A percentile compares a stretch with the other conserved stretches of the same genome.
Conservation (phyloP, 1,140 invertebrate genomes). For the Pectinophora gossypiella region DNA sequence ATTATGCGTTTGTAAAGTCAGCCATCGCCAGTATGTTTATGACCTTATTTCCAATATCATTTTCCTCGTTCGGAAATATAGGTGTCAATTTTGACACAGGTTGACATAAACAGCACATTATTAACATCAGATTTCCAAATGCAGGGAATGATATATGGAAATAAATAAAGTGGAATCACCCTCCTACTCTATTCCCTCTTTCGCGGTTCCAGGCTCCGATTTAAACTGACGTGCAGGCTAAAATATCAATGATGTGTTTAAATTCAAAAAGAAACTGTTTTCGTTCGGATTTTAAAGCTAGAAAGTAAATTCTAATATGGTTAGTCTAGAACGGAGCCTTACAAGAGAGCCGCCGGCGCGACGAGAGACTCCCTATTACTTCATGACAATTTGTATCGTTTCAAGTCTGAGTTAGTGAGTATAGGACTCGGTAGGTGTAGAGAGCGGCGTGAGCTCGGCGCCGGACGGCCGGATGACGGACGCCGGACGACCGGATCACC, state of each 20-base stretch:
- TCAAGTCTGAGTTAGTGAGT: conserved; percentile 61
- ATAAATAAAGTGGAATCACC: too few species aligned
- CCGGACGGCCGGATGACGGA: neutral
- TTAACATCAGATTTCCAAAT: too few species aligned
- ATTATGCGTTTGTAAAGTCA: too few species aligned
- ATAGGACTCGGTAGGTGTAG: conserved; percentile 19
- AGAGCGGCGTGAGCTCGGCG: neutral
- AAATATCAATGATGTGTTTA: neutral
- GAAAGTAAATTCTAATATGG: neutral
- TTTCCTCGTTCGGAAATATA: too few species aligned
- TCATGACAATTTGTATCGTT: conserved; percentile 60
- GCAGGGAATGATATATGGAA: too few species aligned
- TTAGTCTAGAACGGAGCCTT: neutral
- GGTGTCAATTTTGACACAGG: too few species aligned
- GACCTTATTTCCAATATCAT: too few species aligned
- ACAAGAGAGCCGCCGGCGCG: neutral
- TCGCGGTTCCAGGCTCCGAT: too few species aligned
- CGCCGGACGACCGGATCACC: neutral
- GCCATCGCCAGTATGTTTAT: too few species aligned
- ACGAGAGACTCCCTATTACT: conserved; percentile 40
- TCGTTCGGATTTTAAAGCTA: neutral
- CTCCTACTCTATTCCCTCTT: too few species aligned
- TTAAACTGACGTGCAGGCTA: too few species aligned
- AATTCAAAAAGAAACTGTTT: neutral
- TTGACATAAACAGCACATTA: too few species aligned